These are phyloP conservation scores for Nomada ruficornis DNA, from an alignment of 2,888 invertebrate species.

Conservation along the genomic window DNA sequence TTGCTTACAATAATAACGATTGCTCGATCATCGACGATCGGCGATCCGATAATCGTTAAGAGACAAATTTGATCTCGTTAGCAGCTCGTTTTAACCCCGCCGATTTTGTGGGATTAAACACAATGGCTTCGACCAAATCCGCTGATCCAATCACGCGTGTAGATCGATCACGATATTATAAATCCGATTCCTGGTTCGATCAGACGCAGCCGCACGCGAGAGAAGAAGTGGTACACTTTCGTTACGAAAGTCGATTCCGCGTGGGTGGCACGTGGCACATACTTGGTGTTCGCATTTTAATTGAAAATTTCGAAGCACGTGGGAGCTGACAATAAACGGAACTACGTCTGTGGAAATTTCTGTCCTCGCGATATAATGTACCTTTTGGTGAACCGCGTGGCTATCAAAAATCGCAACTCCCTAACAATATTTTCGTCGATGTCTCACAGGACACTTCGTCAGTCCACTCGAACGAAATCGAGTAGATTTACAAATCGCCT, in stretches of 20 bases:
- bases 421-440: constrained; percentile 42
- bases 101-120: constrained; percentile 11
- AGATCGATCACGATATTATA: background rate
- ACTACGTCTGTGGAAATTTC: constrained; percentile 4
- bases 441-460: background rate
- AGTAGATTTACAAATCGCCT: background rate
- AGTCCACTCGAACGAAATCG: constrained; percentile 8
- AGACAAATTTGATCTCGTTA: constrained; percentile 27
- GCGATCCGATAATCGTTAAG: constrained; percentile 15
- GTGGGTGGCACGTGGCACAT: constrained; percentile 35
- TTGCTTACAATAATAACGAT: constrained; percentile 14
- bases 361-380: background rate
- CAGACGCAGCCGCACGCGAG: background rate
- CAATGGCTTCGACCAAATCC: constrained; percentile 9
- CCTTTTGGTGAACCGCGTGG: background rate
- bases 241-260: constrained; percentile 37
- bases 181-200: constrained; percentile 16
- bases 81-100: background rate
- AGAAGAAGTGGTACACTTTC: constrained; percentile 2
- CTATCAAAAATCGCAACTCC: background rate
- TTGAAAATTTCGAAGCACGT: constrained; percentile 40
- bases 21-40: constrained; percentile 20
- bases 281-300: constrained; percentile 44
- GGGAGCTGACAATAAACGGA: constrained; percentile 16
- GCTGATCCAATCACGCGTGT: constrained; percentile 2